Evolutionary conservation across 1,140 invertebrate species (phyloP), one percentile per base, ranked within the genome.

Genomic region (Papilio machaon): DNA sequence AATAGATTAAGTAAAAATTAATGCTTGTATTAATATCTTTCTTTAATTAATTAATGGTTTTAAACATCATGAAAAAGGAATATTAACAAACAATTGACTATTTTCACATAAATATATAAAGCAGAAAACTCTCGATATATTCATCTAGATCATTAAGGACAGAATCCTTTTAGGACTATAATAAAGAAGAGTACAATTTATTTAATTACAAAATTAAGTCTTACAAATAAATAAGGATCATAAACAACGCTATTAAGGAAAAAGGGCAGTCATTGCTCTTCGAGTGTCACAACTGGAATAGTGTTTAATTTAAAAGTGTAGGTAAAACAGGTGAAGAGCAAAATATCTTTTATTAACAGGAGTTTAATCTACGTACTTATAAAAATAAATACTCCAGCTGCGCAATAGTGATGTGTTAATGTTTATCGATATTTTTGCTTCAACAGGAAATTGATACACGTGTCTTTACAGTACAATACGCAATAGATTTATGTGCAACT

Each of bases 401-500:
- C 80, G 80, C 38, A 80, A 49, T 80, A 80, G 80, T 74, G 80
- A 74, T 80, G 80, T 23, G 23, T 73, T 47, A 11, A 4, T 52
- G 7, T 47, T 52, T 49, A 76, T 76, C 74, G 74, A 76, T 52
- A 76, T 54, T 52, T 52, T 76, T 52, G 13, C 13, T 76, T 30
- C 43, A 11, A 19, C 9, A 35, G 47, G n/a, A 58, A n/a, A 52
- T 43, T 74, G 73, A 76, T 73, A 54, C 80, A 80, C 80, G 80
- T 80, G 78, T 23, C 79, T 19, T 52, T 43, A 73, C 43, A 49
- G 6, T 19, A 46, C 5, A 52, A 23, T 52, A 11, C 74, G 74
- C 46, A 76, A 49, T 76, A 76, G 10, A 30, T 30, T 52, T 49
- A 52, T 47, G 17, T 47, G 7, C 8, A 17, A 30, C 10, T 23